These are phyloP conservation scores for Amaurobius ferox DNA, from an alignment of 2,888 invertebrate species.

Conservation along the genomic window DNA sequence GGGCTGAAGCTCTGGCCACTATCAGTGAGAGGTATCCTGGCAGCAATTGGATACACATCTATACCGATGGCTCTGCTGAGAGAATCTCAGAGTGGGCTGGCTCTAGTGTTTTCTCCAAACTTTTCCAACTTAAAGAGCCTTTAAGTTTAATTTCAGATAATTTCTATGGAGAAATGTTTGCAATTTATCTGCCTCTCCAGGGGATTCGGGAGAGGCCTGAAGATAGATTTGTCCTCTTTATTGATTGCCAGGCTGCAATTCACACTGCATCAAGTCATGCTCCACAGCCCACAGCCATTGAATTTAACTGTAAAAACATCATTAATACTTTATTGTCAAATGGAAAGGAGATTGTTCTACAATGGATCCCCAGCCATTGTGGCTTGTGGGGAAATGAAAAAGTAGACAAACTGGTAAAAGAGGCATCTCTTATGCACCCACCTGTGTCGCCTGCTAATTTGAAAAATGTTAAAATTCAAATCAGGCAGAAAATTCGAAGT, in stretches of 20 bases:
- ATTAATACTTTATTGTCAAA: neutral
- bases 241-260: neutral
- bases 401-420: neutral
- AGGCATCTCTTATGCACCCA: neutral
- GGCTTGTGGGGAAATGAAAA: neutral
- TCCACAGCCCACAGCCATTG: neutral
- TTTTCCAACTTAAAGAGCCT: slow-evolving; percentile 2
- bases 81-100: neutral
- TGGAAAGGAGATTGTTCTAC: neutral
- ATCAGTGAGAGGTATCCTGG: neutral
- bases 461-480: neutral
- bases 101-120: neutral
- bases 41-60: neutral
- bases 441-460: neutral
- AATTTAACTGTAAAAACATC: neutral
- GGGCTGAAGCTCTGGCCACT: neutral
- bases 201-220: neutral
- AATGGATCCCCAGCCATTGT: neutral
- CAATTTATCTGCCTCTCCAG: neutral
- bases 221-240: neutral
- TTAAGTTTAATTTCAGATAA: neutral
- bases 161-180: neutral
- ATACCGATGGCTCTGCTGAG: neutral
- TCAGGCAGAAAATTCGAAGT: neutral
- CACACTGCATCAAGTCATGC: neutral